Base-by-base conservation (phyloP, 2,113 vertebrate species). In the Oreochromis niloticus region DNA sequence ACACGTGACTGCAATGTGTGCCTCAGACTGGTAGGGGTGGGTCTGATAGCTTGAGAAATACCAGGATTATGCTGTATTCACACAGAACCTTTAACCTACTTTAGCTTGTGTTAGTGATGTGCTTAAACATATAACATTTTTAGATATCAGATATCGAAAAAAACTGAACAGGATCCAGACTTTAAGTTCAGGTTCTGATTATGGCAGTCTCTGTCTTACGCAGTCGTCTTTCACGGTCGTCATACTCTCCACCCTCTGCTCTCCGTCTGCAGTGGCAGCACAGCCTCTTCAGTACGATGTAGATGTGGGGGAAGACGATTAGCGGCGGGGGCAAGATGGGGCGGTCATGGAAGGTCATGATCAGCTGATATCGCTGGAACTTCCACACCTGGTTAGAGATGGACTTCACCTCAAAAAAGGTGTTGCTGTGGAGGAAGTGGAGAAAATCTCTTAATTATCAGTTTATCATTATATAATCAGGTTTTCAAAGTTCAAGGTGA, bases 371-470 rank as follows among this genome's bases (percentile, higher is more conserved):
- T 0, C 99, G 95, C 93, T 99, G 99, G 93, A 99, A 99, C 94
- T 99, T 99, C 99, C 99, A 99, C 30, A 99, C 97, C 95, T 99
- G 98, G 94, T 99, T 99, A 46, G 99, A 99, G 94, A 99, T 99
- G 85, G 98, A 99, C 88, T 99, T 99, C 9, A 99, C 98, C 91
- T 99, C 98, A 86, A 98, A 98, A 95, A 99, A 99, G 9, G 99
- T 99, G 94, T 99, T 99, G 92, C 99, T 99, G 96, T 86, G 2
- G 27, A 66, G 52, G 2, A 81, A 41, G n/a, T 19, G 6, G 83
- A 68, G 3, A 34, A 54, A 73, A 43, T 14, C 66, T 46, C 39
- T 46, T 27, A 6, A 73, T 73, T 46, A 16, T 43, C 3, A 10
- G 5, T 73, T 73, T 46, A 73, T 46, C 8, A 0, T 27, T 17